Conservation (phyloP, 2,797 vertebrate species). For the Tenualosa thibaudeaui region DNA sequence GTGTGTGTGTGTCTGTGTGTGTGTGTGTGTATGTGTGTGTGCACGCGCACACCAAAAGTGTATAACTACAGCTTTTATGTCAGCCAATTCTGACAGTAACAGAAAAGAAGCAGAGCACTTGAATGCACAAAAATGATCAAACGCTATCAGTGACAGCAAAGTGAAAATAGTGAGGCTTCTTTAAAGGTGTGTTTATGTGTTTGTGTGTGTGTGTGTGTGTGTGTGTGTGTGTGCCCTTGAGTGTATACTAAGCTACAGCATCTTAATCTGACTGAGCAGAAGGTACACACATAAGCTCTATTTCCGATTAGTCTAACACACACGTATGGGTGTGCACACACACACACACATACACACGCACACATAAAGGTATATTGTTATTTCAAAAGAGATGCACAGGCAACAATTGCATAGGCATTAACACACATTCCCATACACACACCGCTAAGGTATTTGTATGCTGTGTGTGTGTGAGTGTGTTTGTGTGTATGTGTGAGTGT, state of each 20-base stretch:
- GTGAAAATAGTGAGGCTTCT: not conserved
- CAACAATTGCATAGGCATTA: not conserved
- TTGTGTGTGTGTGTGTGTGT: constrained; percentile 4
- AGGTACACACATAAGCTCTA: not conserved
- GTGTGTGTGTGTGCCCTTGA: not conserved
- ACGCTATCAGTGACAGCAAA: constrained; percentile 14
- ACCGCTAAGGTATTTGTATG: not conserved
- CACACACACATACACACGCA: constrained; percentile 6
- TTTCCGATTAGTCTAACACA: not conserved
- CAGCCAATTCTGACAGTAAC: constrained; percentile 13
- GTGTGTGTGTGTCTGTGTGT: not conserved
- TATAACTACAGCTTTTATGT: constrained; percentile 17
- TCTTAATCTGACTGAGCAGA: constrained; percentile 9
- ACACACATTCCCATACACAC: not conserved
- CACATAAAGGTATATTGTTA: not conserved
- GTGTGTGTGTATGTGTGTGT: constrained; percentile 1
- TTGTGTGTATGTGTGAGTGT: not conserved
- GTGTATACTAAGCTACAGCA: not conserved
- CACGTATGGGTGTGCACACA: not conserved
- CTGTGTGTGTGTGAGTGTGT: not conserved
- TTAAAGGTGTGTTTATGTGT: not conserved
- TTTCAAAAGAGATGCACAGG: not conserved
- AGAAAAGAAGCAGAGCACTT: constrained; percentile 3
- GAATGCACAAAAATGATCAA: constrained; percentile 1
- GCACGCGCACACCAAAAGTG: not conserved